A percentile compares a stretch with the other conserved stretches of the same genome.
Evolutionary conservation across 2,888 invertebrate species (phyloP).

Genomic region (Leptogaster cylindrica): DNA sequence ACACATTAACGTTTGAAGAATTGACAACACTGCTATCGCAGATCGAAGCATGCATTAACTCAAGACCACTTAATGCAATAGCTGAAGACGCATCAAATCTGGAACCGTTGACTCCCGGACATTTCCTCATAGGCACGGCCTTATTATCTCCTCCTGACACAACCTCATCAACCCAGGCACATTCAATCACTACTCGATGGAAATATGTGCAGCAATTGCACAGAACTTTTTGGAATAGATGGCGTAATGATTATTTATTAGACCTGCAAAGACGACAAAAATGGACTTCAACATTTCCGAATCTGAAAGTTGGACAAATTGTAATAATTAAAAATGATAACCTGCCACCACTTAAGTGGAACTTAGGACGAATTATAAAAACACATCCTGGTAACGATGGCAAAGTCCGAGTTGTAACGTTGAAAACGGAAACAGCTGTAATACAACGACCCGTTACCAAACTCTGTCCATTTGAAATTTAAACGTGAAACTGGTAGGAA

Average conservation of each 20-base stretch:
- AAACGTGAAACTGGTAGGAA: not conserved
- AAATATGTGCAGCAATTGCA: constrained; percentile 25
- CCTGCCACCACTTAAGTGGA: constrained; percentile 20
- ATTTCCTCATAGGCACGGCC: constrained; percentile 43
- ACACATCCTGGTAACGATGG: not conserved
- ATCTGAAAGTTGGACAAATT: not conserved
- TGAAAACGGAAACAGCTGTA: not conserved
- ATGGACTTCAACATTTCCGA: not conserved
- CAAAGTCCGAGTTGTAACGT: not conserved
- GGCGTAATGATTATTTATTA: constrained; percentile 28
- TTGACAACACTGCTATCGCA: constrained; percentile 40
- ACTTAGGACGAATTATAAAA: not conserved
- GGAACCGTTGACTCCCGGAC: constrained; percentile 42
- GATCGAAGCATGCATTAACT: constrained; percentile 49
- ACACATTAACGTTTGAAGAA: constrained; percentile 26
- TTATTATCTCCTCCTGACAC: constrained; percentile 8
- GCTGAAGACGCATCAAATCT: constrained; percentile 44
- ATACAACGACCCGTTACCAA: not conserved
- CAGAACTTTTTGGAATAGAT: constrained; percentile 39
- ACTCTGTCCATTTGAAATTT: not conserved
- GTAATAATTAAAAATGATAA: constrained; percentile 16
- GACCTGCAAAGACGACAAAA: constrained; percentile 9
- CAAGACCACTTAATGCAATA: constrained; percentile 46
- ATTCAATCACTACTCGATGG: constrained; percentile 18
- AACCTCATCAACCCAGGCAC: not conserved